Conservation (phyloP, 2,113 vertebrate genomes). For the Eulacestoma nigropectus region DNA sequence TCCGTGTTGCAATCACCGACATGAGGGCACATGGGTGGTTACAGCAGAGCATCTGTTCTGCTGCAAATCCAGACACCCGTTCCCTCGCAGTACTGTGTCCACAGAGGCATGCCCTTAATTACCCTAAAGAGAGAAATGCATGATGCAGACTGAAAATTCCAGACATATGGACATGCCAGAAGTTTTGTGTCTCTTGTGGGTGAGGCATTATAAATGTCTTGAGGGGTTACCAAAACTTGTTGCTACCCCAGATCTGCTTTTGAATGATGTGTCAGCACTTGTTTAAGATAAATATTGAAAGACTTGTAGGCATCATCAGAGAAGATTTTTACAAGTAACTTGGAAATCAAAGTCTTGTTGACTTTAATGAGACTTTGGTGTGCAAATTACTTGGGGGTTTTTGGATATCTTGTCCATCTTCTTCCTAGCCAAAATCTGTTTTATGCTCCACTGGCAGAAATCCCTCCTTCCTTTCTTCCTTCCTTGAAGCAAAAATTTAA, state of each 20-base stretch:
- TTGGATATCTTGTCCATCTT: constrained; percentile 10
- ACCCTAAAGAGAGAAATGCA: constrained; percentile 4
- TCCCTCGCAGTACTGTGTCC: not conserved
- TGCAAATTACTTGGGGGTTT: constrained; percentile 8
- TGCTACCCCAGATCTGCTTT: not conserved
- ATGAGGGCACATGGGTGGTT: not conserved
- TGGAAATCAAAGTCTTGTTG: constrained; percentile 16
- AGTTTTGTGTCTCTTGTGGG: constrained; percentile 16
- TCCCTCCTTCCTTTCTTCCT: not conserved
- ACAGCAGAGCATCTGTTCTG: not conserved
- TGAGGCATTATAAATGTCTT: constrained; percentile 38
- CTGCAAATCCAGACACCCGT: not conserved
- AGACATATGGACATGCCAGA: constrained; percentile 41
- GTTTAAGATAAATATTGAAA: constrained; percentile 23
- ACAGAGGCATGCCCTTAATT: constrained; percentile 14
- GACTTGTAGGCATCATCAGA: constrained; percentile 1
- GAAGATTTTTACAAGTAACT: constrained; percentile 21
- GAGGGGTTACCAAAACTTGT: constrained; percentile 48
- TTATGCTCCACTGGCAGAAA: not conserved
- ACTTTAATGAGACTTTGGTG: constrained; percentile 32
- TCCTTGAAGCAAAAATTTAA: constrained; percentile 24
- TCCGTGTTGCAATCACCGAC: no score
- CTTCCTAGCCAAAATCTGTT: constrained; percentile 30
- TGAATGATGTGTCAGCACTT: constrained; percentile 44
- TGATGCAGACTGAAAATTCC: constrained; percentile 19